Base-by-base conservation (phyloP, 2,113 vertebrate species). In the Hippocampus guttulatus region DNA sequence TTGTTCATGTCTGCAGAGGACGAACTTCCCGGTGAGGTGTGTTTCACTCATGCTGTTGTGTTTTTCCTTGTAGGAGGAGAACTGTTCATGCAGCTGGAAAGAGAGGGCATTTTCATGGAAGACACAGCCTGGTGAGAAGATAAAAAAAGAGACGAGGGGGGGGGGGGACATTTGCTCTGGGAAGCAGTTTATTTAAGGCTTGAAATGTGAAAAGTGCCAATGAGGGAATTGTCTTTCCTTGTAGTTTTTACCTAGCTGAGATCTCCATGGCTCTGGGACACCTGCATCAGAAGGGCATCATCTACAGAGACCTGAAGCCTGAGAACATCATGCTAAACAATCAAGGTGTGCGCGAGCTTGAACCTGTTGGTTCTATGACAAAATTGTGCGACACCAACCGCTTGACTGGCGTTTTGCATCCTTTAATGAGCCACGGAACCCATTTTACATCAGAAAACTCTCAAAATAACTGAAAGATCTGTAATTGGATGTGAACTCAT, bases 251-350 rank as follows among this genome's bases (percentile, higher is more conserved):
- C 92, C 92, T 99, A 90, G 97, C 97, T 87, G 97, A 99, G 93
- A 99, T 99, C 87, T 98, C 97, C 73, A 99, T 99, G 97, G 97
- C 97, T 82, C 92, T 99, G 90, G 97, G 97, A 71, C 96, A 99
- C 90, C 92, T 99, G 85, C 97, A 99, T 92, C 97, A 99, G 88
- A 99, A 99, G 88, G 97, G 97, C 90, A 99, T 99, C 87, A 99
- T 99, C 92, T 99, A 99, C 90, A 93, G 97, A 91, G 97, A 99
- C 88, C 91, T 99, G 77, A 99, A 99, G 89, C 97, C 97, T 70
- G 97, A 99, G 91, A 99, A 99, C 90, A 99, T 99, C 91, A 99
- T 99, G 97, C 95, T 99, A 74, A 99, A 97, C 90, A 96, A 93
- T 88, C 96, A 99, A 93, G 97, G 97, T 96, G 68, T 58, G 77